Evolutionary conservation across 2,113 vertebrate species (phyloP), one percentile per base, ranked within the genome.

Genomic region (Hylia prasina): DNA sequence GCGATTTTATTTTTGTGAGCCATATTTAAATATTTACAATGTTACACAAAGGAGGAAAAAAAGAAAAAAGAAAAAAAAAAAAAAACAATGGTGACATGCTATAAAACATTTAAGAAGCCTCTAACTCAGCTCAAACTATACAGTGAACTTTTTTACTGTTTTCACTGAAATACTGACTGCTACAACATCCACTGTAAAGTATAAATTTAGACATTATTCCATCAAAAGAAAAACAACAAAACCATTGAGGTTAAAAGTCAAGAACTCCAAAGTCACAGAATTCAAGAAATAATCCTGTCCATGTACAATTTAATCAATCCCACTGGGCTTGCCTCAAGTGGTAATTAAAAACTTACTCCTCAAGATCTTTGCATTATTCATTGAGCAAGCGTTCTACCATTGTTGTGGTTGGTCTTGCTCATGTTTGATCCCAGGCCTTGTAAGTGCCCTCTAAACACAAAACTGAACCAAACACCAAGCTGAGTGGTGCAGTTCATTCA

Each of bases 11-110:
- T 97, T 97, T 96, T 70, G 92, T 85, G 85, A 96, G 71, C 13
- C 31, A 40, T 96, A 75, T 77, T 97, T 94, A 96, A 97, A 96
- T 96, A 96, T 96, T 97, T 94, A 96, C 27, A 70, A 71, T 31
- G 64, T 73, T 97, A 94, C 54, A 88, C 85, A 83, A 91, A 88
- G 42, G 16, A 79, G 44, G 85, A 73, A 31, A 76, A 72, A 76
- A 86, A 10, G 85, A 73, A 31, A 76, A 72, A 76, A 86, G 9
- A 13, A 28, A 73, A 11, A 35, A 50, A 69, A 44, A 60, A 63
- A 68, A n/a, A 8, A 53, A 12, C 40, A 84, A 60, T 40, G 87
- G 13, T 73, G 58, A 88, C 75, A 77, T 44, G 31, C 25, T 50
- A 94, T 90, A 66, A 96, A 96, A 94, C 35, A 88, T 96, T 96